Evolutionary conservation across 2,888 invertebrate species (phyloP).

Genomic region (Chloroclystis v-ata): DNA sequence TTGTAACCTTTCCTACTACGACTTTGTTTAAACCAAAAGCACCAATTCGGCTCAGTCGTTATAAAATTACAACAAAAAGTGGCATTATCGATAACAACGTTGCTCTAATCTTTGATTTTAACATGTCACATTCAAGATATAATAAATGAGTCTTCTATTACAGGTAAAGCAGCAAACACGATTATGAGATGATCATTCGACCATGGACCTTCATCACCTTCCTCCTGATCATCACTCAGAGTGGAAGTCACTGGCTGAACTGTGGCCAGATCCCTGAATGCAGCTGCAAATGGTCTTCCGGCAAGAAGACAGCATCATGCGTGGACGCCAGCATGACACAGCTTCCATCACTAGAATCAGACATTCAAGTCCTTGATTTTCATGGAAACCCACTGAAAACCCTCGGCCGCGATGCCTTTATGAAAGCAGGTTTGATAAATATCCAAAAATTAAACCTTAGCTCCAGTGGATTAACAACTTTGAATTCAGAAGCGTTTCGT

Average conservation of each 20-base stretch:
- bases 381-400: conserved; percentile 86
- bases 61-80: too few species aligned
- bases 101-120: too few species aligned
- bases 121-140: too few species aligned
- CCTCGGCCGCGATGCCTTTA: conserved; percentile 86
- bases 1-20: too few species aligned
- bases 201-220: conserved; percentile 54
- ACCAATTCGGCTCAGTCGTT: too few species aligned
- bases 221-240: conserved; percentile 46
- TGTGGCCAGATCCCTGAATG: conserved; percentile 85
- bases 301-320: conserved; percentile 93
- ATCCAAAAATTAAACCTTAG: conserved; percentile 90
- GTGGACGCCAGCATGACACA: conserved; percentile 84
- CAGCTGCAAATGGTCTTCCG: conserved; percentile 94
- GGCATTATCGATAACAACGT: too few species aligned
- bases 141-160: too few species aligned
- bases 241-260: conserved; percentile 86
- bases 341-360: conserved; percentile 79
- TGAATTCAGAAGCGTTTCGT: conserved; percentile 89
- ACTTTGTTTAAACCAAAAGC: too few species aligned
- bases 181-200: conserved; percentile 67
- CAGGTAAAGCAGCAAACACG: conserved; percentile 46
- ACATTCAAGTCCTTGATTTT: conserved; percentile 85
- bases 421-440: conserved; percentile 87
- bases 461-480: conserved; percentile 82